Evolutionary conservation across 2,797 vertebrate genomes (phyloP).

Genomic region (Dipus sagitta): DNA sequence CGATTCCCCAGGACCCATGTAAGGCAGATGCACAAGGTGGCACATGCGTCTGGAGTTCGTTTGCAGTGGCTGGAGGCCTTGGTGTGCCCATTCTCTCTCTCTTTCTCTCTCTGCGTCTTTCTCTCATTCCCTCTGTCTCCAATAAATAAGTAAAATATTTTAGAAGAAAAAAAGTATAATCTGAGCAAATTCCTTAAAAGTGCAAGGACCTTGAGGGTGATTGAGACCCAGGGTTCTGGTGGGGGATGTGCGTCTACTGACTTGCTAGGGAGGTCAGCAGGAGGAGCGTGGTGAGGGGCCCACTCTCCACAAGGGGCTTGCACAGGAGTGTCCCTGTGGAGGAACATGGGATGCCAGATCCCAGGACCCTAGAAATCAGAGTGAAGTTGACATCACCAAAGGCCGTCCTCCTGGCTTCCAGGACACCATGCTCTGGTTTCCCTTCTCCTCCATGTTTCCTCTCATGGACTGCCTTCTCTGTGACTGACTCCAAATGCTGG

Average conservation of each 20-base stretch:
- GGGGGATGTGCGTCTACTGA: background rate
- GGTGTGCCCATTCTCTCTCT: too few species aligned
- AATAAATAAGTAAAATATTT: too few species aligned
- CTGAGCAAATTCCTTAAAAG: background rate
- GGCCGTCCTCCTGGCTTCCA: background rate
- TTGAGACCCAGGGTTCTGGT: too few species aligned
- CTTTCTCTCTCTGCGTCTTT: too few species aligned
- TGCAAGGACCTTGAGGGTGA: background rate
- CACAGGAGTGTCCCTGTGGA: background rate
- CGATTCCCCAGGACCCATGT: too few species aligned
- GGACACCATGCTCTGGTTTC: background rate
- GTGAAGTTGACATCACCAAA: background rate
- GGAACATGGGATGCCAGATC: background rate
- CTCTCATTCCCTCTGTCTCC: too few species aligned
- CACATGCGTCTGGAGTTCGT: too few species aligned
- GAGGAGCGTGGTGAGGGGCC: background rate
- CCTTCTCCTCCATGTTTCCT: background rate
- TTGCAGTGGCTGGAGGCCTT: too few species aligned
- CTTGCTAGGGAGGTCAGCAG: background rate
- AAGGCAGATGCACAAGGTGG: too few species aligned
- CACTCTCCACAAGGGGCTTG: background rate
- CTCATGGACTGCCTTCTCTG: background rate
- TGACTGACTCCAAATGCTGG: accelerated
- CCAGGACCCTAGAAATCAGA: background rate
- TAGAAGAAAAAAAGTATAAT: too few species aligned